Evolutionary conservation across 1,140 invertebrate genomes (phyloP), one percentile per base, ranked within the genome.

Genomic region (Tetragnatha versicolor): DNA sequence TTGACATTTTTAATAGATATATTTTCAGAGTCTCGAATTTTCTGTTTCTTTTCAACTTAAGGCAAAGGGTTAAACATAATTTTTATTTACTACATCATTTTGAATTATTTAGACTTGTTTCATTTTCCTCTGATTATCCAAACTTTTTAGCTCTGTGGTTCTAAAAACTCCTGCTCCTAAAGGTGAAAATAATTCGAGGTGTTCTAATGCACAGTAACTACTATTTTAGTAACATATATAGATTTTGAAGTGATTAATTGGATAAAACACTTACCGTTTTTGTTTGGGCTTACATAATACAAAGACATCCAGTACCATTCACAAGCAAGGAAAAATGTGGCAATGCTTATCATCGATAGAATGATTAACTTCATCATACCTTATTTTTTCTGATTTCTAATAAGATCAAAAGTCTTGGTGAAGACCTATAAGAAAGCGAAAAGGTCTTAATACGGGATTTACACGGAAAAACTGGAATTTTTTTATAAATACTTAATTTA

Each of bases 261-360:
- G 14, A 7, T 53, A 31, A 0, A 14, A 3, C 6, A 14, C 55
- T 60, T 60, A 60, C 55, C 55, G 17, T 31, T 31, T 6, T 27
- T 60, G 2, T 31, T 5, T 31, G n/a, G 29, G 29, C 33, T 60
- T 14, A 33, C 9, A 10, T 35, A 63, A 63, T 63, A 31, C 42
- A 22, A 39, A 1, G 60, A 63, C 35, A 63, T 63, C 60, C 60
- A 63, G 20, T 63, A 63, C 60, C 60, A 63, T 12, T 63, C 37
- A 7, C 33, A 39, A 9, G 17, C 22, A 22, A 63, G 37, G 7
- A 63, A 63, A 63, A 63, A 22, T 9, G 37, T 14, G 20, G 60
- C 33, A 42, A 20, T 39, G 17, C 33, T 31, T 12, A 33, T 1
- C 17, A 60, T 60, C 20, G 31, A 17, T 0, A 60, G 17, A 17